These are phyloP conservation scores for Drosophila kepulauana DNA, from an alignment of 1,140 invertebrate genomes.

Conservation along the genomic window DNA sequence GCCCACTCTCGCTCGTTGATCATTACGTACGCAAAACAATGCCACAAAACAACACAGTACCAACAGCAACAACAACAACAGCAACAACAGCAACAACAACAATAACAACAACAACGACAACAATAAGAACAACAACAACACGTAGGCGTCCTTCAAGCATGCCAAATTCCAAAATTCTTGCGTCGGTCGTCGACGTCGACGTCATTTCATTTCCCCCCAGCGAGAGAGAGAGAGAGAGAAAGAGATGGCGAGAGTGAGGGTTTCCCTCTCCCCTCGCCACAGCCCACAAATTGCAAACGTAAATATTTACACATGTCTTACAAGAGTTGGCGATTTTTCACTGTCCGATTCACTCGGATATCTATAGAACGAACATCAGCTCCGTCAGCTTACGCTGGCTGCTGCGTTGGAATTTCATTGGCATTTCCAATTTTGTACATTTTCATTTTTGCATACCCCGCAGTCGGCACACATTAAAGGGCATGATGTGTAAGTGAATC, in stretches of 20 bases:
- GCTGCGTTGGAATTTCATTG: constrained; percentile 73
- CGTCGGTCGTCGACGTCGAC: constrained; percentile 79
- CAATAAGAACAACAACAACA: constrained; percentile 63
- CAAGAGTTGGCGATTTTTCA: constrained; percentile 72
- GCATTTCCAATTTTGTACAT: constrained; percentile 72
- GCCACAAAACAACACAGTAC: constrained; percentile 3
- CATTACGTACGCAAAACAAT: constrained; percentile 33
- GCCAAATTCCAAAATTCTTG: constrained; percentile 82
- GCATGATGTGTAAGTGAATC: too few relatives aligned
- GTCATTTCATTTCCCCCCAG: constrained; percentile 48
- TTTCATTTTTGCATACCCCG: constrained; percentile 17
- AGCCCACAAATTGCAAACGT: constrained; percentile 52
- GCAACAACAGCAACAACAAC: constrained; percentile 14
- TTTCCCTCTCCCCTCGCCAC: too few relatives aligned
- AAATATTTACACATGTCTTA: constrained; percentile 82
- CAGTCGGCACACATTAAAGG: background rate
- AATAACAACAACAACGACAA: constrained; percentile 55
- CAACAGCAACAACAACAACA: constrained; percentile 9
- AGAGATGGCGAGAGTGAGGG: background rate
- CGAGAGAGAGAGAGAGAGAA: background rate
- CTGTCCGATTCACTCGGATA: constrained; percentile 52
- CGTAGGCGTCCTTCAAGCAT: constrained; percentile 76
- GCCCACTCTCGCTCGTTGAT: constrained; percentile 18
- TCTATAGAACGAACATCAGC: constrained; percentile 8
- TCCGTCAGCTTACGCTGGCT: background rate